Evolutionary conservation across 1,140 invertebrate species (phyloP).

Genomic region (Drosophila orosa): DNA sequence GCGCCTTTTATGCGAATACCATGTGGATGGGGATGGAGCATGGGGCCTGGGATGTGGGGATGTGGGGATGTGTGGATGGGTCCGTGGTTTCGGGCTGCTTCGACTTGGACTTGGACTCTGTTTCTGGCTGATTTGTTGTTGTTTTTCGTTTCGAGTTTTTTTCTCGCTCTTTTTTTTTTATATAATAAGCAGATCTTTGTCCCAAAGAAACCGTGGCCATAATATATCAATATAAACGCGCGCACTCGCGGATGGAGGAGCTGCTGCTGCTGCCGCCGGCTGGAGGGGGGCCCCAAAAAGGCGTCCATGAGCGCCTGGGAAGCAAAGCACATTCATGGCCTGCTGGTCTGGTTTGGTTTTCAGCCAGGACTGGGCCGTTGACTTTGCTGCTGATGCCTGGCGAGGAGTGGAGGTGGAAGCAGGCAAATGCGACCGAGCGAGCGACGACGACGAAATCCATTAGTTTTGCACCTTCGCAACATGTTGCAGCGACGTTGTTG

Average conservation of each 20-base stretch:
- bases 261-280: neutral
- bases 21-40: conserved; percentile 36
- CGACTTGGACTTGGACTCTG: conserved; percentile 51
- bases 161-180: conserved; percentile 68
- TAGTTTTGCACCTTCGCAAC: conserved; percentile 82
- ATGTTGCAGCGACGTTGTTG: conserved; percentile 71
- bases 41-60: conserved; percentile 12
- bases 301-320: conserved; percentile 73
- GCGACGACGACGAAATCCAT: conserved; percentile 79
- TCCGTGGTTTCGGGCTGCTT: conserved; percentile 46
- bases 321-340: conserved; percentile 78
- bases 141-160: conserved; percentile 62
- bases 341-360: conserved; percentile 34
- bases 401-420: conserved; percentile 18
- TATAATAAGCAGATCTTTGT: conserved; percentile 84
- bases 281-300: conserved; percentile 11
- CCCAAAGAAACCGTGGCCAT: conserved; percentile 83
- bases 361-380: conserved; percentile 66
- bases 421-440: conserved; percentile 58
- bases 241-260: conserved; percentile 46
- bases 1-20: conserved; percentile 72
- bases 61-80: conserved; percentile 56
- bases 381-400: conserved; percentile 39
- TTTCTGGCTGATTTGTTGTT: conserved; percentile 66
- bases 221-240: conserved; percentile 83